Base-by-base conservation (phyloP, 2,113 vertebrate species). In the Columba janthina region DNA sequence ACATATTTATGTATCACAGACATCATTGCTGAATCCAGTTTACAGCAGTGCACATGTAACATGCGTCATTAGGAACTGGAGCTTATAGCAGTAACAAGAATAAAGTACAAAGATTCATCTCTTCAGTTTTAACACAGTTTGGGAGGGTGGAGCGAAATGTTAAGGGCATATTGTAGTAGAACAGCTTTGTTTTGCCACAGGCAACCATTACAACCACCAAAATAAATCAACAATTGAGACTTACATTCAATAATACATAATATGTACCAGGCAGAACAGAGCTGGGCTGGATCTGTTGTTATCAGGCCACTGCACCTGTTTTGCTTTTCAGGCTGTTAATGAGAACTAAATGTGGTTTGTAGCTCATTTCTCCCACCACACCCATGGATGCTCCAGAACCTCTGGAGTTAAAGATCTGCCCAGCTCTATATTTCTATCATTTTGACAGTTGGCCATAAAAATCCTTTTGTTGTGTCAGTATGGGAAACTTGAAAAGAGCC, bases 1-100 rank as follows among this genome's bases (percentile, higher is more conserved):
- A 26, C 40, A 5, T 1, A 0, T 13, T 32, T 17, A 7, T 54
- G 1, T 54, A 2, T 26, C 22, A 0, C 1, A 10, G 12, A 8
- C 44, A 34, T 16, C 16, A 0, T 9, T 38, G 15, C 29, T 32
- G 38, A 85, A 88, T 36, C 38, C 53, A 38, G 32, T 16, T 75
- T 38, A 56, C 12, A 48, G 65, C 38, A 32, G 38, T 11, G 26
- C 62, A 36, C 0, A 1, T 20, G 8, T 13, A 10, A 2, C 1
- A 1, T 31, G 19, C 38, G 16, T 36, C 46, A 6, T 32, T 20
- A 50, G 38, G 51, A 76, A 18, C 1, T 38, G 44, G 17, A 53
- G 22, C 34, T 72, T 32, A 53, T 15, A 65, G 58, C 44, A 58
- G 17, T 36, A 51, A 38, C 18, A 28, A 81, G 3, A 31, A 16